Evolutionary conservation across 2,113 vertebrate species (phyloP).

Genomic region (Psephotus haematonotus): DNA sequence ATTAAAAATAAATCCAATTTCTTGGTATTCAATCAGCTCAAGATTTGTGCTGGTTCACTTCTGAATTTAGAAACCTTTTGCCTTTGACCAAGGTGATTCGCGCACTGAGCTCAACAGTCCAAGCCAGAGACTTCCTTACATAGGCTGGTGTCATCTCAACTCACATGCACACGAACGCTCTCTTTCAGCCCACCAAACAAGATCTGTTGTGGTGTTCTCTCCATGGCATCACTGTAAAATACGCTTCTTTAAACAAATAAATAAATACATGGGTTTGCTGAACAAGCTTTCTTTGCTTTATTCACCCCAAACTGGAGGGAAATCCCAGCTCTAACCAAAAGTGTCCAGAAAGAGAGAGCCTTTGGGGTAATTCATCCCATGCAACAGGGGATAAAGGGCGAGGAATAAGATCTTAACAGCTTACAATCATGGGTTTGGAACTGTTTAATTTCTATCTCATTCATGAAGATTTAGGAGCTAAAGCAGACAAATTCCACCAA

Average conservation of each 20-base stretch:
- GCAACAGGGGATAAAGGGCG: not conserved
- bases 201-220: not conserved
- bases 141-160: not conserved
- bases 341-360: not conserved
- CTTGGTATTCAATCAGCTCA: not conserved
- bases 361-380: not conserved
- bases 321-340: not conserved
- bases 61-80: not conserved
- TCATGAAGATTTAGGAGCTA: not conserved
- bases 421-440: not conserved
- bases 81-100: not conserved
- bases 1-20: not conserved
- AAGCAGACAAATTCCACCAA: not conserved
- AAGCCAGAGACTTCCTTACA: not conserved
- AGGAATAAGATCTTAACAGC: not conserved
- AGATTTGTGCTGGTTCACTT: not conserved
- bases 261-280: constrained; percentile 46
- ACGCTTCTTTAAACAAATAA: not conserved
- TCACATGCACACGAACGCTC: not conserved
- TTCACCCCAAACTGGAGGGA: not conserved
- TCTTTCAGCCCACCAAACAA: not conserved
- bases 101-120: not conserved
- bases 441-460: not conserved
- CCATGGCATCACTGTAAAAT: constrained; percentile 32
- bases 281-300: constrained; percentile 11